Percentiles rank a stretch among this genome's conserved stretches.
phyloP scores from a whole-genome alignment of 37 sponge, comb jelly and placozoan genomes.

The Oopsacas minuta region DNA sequence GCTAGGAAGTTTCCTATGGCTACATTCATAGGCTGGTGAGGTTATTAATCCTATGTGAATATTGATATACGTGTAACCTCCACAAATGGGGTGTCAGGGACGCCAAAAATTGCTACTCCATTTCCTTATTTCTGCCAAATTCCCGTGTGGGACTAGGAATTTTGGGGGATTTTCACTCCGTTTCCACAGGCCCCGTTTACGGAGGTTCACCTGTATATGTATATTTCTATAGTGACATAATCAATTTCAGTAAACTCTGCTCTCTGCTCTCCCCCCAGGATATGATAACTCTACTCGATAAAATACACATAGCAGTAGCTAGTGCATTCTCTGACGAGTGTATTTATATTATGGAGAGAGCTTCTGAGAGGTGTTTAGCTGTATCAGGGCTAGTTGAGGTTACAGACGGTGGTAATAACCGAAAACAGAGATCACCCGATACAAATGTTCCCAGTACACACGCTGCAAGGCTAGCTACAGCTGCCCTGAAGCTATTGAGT shows the following conservation, averaged over 20 bases:
- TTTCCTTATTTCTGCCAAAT: too few species aligned
- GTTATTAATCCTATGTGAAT: too few species aligned
- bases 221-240: constrained; percentile 37
- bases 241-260: constrained; percentile 36
- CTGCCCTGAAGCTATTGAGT: constrained; percentile 42
- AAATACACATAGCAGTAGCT: constrained; percentile 40
- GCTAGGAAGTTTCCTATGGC: constrained; percentile 38
- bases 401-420: background rate
- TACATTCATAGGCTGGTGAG: constrained; percentile 41
- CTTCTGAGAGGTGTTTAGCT: constrained; percentile 43
- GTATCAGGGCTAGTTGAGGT: constrained; percentile 32
- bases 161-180: too few species aligned
- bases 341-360: constrained; percentile 43
- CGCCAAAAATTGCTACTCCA: too few species aligned
- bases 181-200: too few species aligned
- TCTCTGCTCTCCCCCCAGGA: constrained; percentile 38
- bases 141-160: too few species aligned
- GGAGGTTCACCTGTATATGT: too few species aligned
- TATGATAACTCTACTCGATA: constrained; percentile 35
- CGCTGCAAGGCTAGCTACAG: constrained; percentile 36
- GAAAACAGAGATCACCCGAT: background rate
- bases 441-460: background rate
- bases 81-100: too few species aligned
- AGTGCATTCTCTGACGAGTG: constrained; percentile 32
- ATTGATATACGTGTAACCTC: too few species aligned